Base-by-base conservation (phyloP, 2,113 vertebrate genomes). In the Hypocryptadius cinnamomeus region DNA sequence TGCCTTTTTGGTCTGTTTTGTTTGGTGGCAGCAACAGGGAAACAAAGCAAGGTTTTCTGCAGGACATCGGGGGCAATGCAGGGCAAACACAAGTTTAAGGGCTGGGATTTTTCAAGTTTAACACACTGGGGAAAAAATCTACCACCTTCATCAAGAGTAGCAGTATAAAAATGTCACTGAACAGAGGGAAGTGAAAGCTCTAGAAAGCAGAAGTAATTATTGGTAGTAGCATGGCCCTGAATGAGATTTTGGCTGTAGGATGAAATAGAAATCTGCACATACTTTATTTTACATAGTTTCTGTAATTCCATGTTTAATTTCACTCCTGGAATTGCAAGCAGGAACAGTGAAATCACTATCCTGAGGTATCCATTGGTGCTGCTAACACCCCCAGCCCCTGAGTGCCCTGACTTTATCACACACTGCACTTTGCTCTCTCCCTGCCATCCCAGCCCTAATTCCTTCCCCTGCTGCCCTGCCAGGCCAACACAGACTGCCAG, bases 371-470 rank as follows among this genome's bases (percentile, higher is more conserved):
- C 70, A 7, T 4, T 1, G 17, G 33, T 37, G 22, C 66, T 44
- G 30, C 31, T 30, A 14, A 35, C 10, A 13, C 4, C 40, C 28
- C 15, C 51, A 19, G 21, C 30, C 14, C 19, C 11, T 10, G 7
- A 15, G 19, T 3, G 11, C 28, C 18, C 2, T 6, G 42, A 4
- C 16, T 37, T 8, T 8, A 13, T 22, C 51, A 15, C 13, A 27
- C 8, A 2, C 24, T 23, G 22, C 28, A 17, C 7, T 69, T 24
- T 12, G 11, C 24, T 61, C 35, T 8, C 22, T 51, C 33, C 33
- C 31, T 53, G n/a, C 37, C 66, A 31, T 5, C 57, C 23, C 60
- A 21, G 2, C 57, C 2, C 10, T 0, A 1, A 4, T 24, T 7
- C 17, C 42, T 63, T 25, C 37, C 16, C 27, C 37, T 66, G 35